Conservation (phyloP, 2,113 vertebrate species). For the Amphilophus citrinellus region DNA sequence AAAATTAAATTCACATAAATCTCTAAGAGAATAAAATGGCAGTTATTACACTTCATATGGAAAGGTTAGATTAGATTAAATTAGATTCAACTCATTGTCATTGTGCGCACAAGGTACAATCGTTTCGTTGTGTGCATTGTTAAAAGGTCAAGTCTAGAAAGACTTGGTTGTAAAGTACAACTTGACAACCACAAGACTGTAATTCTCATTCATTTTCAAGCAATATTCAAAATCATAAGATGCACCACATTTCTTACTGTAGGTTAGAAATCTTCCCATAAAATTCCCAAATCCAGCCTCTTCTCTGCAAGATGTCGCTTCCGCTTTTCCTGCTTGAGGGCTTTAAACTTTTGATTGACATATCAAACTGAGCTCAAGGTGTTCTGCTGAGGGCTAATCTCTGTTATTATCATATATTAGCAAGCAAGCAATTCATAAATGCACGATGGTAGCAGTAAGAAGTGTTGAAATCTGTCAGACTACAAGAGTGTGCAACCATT, state of each 20-base stretch:
- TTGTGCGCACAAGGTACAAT: too few species aligned
- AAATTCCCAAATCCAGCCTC: background rate
- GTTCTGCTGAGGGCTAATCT: background rate
- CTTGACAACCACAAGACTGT: background rate
- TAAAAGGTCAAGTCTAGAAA: background rate
- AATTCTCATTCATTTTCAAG: background rate
- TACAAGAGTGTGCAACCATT: background rate
- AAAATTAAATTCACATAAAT: background rate
- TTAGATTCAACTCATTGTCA: too few species aligned
- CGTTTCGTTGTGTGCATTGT: background rate
- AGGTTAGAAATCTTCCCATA: background rate
- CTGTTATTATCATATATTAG: conserved; percentile 7
- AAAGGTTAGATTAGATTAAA: background rate
- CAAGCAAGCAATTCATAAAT: conserved; percentile 6
- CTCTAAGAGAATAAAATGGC: background rate
- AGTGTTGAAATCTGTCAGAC: background rate
- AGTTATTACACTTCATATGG: background rate
- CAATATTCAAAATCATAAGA: background rate
- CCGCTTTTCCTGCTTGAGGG: background rate
- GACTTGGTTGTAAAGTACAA: background rate
- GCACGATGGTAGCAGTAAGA: background rate
- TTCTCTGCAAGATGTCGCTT: background rate
- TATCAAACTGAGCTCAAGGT: background rate
- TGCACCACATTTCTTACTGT: background rate
- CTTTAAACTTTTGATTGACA: conserved; percentile 10